Evolutionary conservation across 2,113 vertebrate genomes (phyloP), one percentile per base, ranked within the genome.

Genomic region (Channa maculata): DNA sequence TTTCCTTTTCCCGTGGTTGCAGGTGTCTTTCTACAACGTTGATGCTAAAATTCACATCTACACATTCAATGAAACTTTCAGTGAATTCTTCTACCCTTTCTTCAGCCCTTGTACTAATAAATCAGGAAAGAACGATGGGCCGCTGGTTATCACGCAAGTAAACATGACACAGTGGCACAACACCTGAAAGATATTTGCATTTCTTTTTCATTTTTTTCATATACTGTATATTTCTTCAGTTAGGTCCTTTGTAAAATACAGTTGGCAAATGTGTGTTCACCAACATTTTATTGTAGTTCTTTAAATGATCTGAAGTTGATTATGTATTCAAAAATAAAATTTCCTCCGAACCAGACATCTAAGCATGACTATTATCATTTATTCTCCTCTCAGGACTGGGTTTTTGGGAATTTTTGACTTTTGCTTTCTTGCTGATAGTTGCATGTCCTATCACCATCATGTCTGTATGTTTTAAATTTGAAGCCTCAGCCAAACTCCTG

Each of bases 31-130:
- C 84, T 91, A 89, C 83, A 92, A 93, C 54, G 80, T 84, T 3
- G 89, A 91, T 0, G 82, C 77, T 6, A 93, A 83, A 48, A 33
- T 68, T 7, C 89, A 87, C 79, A 91, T 95, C 71, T 91, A 88
- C 80, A 93, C 90, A 0, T 93, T 92, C 74, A 90, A 86, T 0
- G 90, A 88, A 80, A 70, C 63, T 3, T 96, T 96, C 84, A 79
- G 67, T 1, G 94, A 94, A 2, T 69, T n/a, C 63, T 74, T 96
- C 67, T 82, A 86, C 75, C 95, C 94, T 5, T 95, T 95, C 81
- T 95, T 96, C 67, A 95, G 95, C 76, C 95, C 95, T 8, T 95
- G 94, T 68, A 91, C 85, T 0, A 92, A 91, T 7, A 92, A 87
- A 63, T 90, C 85, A 0, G 88, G 88, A 3, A 91, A 80, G 83